Evolutionary conservation across 2,797 vertebrate genomes (phyloP).

Genomic region (Melopsittacus undulatus): DNA sequence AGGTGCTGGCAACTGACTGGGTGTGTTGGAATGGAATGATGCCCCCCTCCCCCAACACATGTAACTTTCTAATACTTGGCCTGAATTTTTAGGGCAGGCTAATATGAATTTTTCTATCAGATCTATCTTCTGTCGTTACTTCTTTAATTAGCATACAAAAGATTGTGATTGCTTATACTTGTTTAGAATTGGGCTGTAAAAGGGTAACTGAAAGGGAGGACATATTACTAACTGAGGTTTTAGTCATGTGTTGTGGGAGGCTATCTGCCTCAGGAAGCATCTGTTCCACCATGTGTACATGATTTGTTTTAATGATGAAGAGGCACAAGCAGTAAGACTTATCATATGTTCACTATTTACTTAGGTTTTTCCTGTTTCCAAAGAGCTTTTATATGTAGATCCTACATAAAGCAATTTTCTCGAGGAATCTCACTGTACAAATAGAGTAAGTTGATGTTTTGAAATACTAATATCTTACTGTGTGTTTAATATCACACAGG

Average conservation of each 20-base stretch:
- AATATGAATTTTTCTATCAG: background rate
- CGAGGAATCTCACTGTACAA: background rate
- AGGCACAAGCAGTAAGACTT: background rate
- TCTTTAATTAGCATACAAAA: background rate
- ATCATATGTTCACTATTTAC: background rate
- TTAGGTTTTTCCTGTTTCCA: constrained; percentile 10
- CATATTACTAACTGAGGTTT: background rate
- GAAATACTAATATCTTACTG: background rate
- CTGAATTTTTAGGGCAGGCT: background rate
- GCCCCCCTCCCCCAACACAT: too few species aligned
- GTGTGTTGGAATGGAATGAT: too few species aligned
- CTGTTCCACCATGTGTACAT: background rate
- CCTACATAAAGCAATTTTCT: background rate
- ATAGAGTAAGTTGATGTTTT: background rate
- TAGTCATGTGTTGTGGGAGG: background rate
- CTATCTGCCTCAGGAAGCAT: constrained; percentile 33
- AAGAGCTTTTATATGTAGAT: background rate
- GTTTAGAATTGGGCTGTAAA: background rate
- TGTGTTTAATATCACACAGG: background rate
- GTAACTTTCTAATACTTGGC: background rate
- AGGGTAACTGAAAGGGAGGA: background rate
- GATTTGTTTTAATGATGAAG: background rate
- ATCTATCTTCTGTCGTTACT: background rate
- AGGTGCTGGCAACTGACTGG: too few species aligned
- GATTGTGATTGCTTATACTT: background rate